These are phyloP conservation scores for Ormyrus rosae DNA, from an alignment of 2,888 invertebrate species.

Conservation along the genomic window DNA sequence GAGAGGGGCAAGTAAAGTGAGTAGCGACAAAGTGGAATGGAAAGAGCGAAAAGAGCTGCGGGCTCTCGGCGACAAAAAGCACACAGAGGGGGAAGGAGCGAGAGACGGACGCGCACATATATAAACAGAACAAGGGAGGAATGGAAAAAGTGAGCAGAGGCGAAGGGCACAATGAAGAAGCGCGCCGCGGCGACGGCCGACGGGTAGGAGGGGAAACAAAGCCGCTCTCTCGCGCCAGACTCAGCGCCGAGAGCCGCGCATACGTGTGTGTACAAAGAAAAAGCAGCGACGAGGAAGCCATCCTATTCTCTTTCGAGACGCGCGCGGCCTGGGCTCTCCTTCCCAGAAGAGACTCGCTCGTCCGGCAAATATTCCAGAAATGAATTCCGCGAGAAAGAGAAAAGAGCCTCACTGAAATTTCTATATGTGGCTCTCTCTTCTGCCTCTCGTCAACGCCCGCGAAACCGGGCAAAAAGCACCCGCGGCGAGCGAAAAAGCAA, in stretches of 20 bases:
- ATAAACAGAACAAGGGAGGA: too few relatives aligned
- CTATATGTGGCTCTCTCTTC: too few relatives aligned
- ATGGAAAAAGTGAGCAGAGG: too few relatives aligned
- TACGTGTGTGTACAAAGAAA: too few relatives aligned
- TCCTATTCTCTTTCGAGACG: too few relatives aligned
- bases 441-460: conserved; percentile 2
- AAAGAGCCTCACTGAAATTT: neutral
- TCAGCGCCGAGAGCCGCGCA: too few relatives aligned
- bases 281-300: too few relatives aligned
- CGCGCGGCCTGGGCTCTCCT: neutral
- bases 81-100: neutral
- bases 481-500: neutral
- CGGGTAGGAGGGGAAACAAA: too few relatives aligned
- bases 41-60: conserved; percentile 3
- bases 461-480: neutral
- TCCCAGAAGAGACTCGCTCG: neutral
- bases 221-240: too few relatives aligned
- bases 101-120: too few relatives aligned
- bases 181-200: too few relatives aligned
- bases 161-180: too few relatives aligned
- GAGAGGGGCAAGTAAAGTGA: neutral
- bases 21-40: neutral
- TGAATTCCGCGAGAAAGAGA: neutral
- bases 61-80: neutral
- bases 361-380: neutral